Evolutionary conservation across 2,797 vertebrate species (phyloP).

Genomic region (Acanthornis magna): DNA sequence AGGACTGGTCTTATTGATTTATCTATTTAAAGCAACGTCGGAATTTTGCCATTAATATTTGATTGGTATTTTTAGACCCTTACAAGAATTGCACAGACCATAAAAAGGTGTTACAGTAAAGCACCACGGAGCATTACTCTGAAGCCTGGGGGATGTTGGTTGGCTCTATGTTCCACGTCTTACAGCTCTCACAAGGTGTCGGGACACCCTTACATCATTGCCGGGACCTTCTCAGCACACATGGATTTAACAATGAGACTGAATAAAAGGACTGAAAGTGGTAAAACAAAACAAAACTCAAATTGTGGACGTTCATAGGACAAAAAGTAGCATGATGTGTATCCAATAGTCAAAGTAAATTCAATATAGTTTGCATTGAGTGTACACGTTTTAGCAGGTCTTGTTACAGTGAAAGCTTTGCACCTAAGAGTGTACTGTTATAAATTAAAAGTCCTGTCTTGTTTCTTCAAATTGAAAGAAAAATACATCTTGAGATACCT

Average conservation of each 20-base stretch:
- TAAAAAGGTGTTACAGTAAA: conserved; percentile 57
- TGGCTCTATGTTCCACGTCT: neutral
- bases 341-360: neutral
- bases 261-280: neutral
- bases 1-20: conserved; percentile 21
- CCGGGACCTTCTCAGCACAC: neutral
- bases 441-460: neutral
- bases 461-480: neutral
- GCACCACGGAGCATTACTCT: neutral
- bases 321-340: neutral
- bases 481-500: neutral
- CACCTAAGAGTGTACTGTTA: neutral
- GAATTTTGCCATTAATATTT: conserved; percentile 63
- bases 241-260: neutral
- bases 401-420: neutral
- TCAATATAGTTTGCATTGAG: neutral
- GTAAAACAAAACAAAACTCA: neutral
- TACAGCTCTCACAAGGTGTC: neutral
- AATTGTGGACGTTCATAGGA: neutral
- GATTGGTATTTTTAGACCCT: conserved; percentile 48
- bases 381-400: neutral
- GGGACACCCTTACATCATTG: neutral
- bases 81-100: conserved; percentile 45
- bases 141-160: neutral
- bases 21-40: conserved; percentile 33